Evolutionary conservation across 2,113 vertebrate species (phyloP).

Genomic region (Ophthalmolycus amberensis): DNA sequence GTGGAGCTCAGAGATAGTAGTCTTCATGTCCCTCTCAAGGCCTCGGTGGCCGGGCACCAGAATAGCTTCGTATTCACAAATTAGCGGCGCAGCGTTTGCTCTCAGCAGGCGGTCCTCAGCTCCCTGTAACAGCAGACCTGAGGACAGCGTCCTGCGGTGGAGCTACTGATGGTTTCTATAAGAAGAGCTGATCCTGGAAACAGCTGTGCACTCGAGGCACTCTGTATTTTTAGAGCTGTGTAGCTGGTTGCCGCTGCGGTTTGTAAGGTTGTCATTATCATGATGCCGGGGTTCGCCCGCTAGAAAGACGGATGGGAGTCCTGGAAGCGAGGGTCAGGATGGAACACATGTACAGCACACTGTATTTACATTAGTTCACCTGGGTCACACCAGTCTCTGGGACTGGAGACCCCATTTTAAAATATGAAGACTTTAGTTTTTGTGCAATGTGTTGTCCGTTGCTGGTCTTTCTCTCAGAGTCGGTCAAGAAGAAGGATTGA

Average conservation of each 20-base stretch:
- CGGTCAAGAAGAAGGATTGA: too few relatives aligned
- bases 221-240: constrained; percentile 70
- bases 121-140: constrained; percentile 47
- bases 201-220: constrained; percentile 46
- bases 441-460: background rate
- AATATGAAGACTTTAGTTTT: background rate
- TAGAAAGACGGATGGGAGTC: background rate
- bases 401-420: too few relatives aligned
- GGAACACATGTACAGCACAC: constrained; percentile 10
- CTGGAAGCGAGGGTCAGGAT: constrained; percentile 12
- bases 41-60: constrained; percentile 15
- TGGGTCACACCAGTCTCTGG: too few relatives aligned
- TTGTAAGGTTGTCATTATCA: constrained; percentile 69
- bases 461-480: background rate
- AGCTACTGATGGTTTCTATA: constrained; percentile 49
- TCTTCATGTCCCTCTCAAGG: background rate
- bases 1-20: background rate
- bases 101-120: background rate
- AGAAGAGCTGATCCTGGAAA: constrained; percentile 66
- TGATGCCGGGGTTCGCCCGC: constrained; percentile 66
- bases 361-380: too few relatives aligned
- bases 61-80: constrained; percentile 71
- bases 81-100: constrained; percentile 51
- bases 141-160: constrained; percentile 49
- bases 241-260: constrained; percentile 42